Conservation (phyloP, 2,797 vertebrate genomes). For the Rhabdomys pumilio region DNA sequence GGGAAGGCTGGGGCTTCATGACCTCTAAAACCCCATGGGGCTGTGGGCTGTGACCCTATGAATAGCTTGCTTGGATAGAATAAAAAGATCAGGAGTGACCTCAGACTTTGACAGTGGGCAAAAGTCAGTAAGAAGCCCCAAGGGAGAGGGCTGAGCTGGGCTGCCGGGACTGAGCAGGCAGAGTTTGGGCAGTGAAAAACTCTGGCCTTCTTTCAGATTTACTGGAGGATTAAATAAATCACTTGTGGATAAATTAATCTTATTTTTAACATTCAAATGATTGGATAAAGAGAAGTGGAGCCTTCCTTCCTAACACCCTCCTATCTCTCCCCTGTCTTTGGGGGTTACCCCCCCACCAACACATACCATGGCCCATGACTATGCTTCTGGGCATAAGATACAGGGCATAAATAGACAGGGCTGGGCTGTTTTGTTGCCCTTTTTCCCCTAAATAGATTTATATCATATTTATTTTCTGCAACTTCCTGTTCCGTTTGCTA, state of each 20-base stretch:
- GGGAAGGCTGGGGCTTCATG: not conserved
- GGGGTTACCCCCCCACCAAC: not conserved
- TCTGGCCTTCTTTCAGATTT: not conserved
- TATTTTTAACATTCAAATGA: slow-evolving; percentile 19
- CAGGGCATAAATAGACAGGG: not conserved
- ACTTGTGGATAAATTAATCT: slow-evolving; percentile 9
- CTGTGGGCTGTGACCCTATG: not conserved
- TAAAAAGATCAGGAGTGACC: slow-evolving; percentile 1
- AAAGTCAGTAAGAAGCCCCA: not conserved
- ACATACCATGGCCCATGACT: not conserved
- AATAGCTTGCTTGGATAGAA: slow-evolving; percentile 29
- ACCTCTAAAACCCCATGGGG: not conserved
- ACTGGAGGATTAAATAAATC: slow-evolving; percentile 33
- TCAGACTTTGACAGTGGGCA: slow-evolving; percentile 5
- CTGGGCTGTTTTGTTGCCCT: not conserved
- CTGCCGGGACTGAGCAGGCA: too few relatives aligned
- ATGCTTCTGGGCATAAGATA: not conserved
- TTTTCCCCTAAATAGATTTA: slow-evolving; percentile 13
- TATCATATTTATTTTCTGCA: not conserved
- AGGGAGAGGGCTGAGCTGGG: not conserved
- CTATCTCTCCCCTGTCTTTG: not conserved
- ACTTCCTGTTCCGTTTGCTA: slow-evolving; percentile 7
- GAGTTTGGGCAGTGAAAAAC: not conserved
- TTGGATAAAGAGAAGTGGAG: not conserved
- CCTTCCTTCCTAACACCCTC: not conserved